These are phyloP conservation scores for Percopsis transmontana DNA, from an alignment of 2,113 vertebrate genomes.

Conservation along the genomic window DNA sequence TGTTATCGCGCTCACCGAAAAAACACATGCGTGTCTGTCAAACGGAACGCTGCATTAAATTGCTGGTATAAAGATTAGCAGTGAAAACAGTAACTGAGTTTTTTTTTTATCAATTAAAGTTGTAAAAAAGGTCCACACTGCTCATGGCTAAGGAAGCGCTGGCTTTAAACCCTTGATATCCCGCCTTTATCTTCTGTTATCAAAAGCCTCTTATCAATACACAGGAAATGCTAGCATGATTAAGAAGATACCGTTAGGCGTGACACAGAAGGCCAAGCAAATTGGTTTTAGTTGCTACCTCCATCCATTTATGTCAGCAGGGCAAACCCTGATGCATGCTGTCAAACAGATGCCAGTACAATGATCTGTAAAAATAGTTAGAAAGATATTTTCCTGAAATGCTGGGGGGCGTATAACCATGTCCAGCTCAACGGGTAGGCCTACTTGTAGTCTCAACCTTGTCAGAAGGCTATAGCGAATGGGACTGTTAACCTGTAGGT, in stretches of 20 bases:
- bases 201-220: not conserved
- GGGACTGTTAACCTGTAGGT: conserved; percentile 11
- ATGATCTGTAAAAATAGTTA: not conserved
- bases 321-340: not conserved
- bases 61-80: too few relatives aligned
- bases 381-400: too few relatives aligned
- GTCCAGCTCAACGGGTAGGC: too few relatives aligned
- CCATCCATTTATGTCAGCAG: not conserved
- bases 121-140: too few relatives aligned
- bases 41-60: too few relatives aligned
- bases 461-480: not conserved
- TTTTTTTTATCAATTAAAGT: too few relatives aligned
- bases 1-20: too few relatives aligned
- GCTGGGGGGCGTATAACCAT: too few relatives aligned
- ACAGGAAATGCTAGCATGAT: not conserved
- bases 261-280: conserved; percentile 3
- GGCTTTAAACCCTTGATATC: not conserved
- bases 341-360: too few relatives aligned
- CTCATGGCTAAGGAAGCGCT: not conserved
- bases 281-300: conserved; percentile 8
- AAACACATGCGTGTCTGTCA: too few relatives aligned
- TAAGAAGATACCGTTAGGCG: not conserved
- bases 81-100: too few relatives aligned
- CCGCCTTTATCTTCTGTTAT: not conserved
- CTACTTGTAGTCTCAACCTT: not conserved